Base-by-base conservation (phyloP, 2,113 vertebrate genomes). In the Channa maculata region DNA sequence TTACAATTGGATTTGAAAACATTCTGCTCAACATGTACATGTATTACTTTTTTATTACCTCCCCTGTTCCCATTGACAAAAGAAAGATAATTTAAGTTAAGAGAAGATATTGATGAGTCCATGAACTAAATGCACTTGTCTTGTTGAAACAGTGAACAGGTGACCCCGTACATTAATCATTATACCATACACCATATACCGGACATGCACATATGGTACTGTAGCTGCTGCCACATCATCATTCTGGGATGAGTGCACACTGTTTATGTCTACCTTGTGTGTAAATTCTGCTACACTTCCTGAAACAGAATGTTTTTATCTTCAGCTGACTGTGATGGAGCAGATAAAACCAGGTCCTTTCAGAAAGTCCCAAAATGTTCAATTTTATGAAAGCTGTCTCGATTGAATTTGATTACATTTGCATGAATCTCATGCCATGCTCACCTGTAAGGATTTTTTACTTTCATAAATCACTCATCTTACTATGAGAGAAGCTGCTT, bases 81-180 rank as follows among this genome's bases (percentile, higher is more conserved):
- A 68, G 71, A 61, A 64, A 76, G 60, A 50, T 70, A 74, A 77
- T 68, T 68, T 79, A 84, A 75, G 80, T 77, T 45, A 79, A 49
- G 61, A 63, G 59, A 55, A 84, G 78, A 80, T 71, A 59, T 50
- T 53, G 82, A 82, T 75, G 64, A 81, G 65, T 82, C 68, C 37
- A 57, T 63, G 36, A 71, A 70, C 58, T 88, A 86, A 85, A 85
- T 83, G 81, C 77, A 86, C 65, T 58, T 46, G 10, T 45, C 59
- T 58, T 34, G 46, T 74, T 45, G 61, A 79, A 65, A 36, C 13
- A 49, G 36, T 33, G 61, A 65, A 79, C 80, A 34, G 76, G 82
- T 88, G 80, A 84, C 71, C 75, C 24, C 82, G 52, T 54, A 12
- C 71, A 79, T 88, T 79, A 70, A 82, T 89, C 88, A 84, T 69